Percentiles rank a stretch among this genome's conserved stretches.
phyloP scores from a whole-genome alignment of 1,140 invertebrate genomes.

The Zaprionus africanus region DNA sequence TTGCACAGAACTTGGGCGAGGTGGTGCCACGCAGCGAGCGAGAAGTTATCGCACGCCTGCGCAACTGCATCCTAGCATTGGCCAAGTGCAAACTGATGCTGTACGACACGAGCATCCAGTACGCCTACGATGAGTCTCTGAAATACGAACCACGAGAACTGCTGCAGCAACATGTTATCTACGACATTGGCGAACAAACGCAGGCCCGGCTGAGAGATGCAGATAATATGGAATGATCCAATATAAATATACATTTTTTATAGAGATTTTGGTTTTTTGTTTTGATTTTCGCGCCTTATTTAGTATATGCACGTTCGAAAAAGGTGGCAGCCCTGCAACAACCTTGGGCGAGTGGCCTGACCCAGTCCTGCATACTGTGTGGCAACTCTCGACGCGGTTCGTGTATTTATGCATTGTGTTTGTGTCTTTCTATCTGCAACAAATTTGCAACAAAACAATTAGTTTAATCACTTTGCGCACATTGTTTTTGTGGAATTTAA shows the following conservation, averaged over 20 bases:
- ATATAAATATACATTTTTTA: conserved; percentile 12
- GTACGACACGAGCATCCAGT: conserved; percentile 96
- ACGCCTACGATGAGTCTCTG: conserved; percentile 95
- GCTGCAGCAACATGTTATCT: conserved; percentile 91
- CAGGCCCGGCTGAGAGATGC: conserved; percentile 86
- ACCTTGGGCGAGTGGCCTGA: background rate
- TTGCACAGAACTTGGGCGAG: conserved; percentile 91
- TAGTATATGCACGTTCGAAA: background rate
- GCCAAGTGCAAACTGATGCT: conserved; percentile 94
- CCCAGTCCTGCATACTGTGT: background rate
- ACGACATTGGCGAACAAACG: conserved; percentile 90
- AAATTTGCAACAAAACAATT: conserved; percentile 28
- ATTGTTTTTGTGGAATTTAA: conserved; percentile 3
- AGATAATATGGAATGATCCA: conserved; percentile 51
- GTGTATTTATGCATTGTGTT: conserved; percentile 56
- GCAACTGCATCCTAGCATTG: conserved; percentile 95
- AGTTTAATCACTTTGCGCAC: background rate
- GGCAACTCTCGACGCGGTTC: conserved; percentile 37
- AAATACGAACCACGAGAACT: conserved; percentile 93
- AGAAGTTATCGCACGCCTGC: conserved; percentile 92
- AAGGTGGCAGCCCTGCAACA: background rate
- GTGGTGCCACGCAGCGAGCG: conserved; percentile 89
- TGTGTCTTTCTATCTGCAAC: conserved; percentile 25
- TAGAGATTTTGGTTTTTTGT: background rate
- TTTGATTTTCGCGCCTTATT: conserved; percentile 19